A percentile compares a stretch with the other conserved stretches of the same genome.
Conservation (phyloP, 2,113 vertebrate genomes). For the Oncorhynchus clarkii region DNA sequence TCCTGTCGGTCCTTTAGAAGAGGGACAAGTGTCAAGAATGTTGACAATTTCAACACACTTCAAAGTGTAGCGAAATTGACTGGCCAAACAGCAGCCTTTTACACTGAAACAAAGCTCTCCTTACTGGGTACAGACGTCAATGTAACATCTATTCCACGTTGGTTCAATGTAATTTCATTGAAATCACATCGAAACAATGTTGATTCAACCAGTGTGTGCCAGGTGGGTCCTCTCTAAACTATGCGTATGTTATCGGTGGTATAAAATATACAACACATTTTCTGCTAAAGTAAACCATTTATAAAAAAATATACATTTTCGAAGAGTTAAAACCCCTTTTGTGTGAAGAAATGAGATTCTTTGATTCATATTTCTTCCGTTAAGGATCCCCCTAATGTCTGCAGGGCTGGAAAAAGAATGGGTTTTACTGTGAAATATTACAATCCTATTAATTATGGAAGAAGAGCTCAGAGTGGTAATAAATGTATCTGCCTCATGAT, state of each 20-base stretch:
- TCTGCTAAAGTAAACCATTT: not conserved
- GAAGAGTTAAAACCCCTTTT: not conserved
- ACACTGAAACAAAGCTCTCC: too few relatives aligned
- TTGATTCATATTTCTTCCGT: conserved; percentile 17
- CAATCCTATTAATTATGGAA: conserved; percentile 37
- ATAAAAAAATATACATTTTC: conserved; percentile 10
- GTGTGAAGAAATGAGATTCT: conserved; percentile 7
- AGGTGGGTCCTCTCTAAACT: not conserved
- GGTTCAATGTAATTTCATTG: too few relatives aligned
- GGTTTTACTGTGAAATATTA: conserved; percentile 41
- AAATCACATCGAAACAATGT: too few relatives aligned
- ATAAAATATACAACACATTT: not conserved
- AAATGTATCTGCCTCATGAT: conserved; percentile 35
- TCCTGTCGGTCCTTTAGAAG: not conserved
- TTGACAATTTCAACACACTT: too few relatives aligned
- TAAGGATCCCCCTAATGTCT: conserved; percentile 27
- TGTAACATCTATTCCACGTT: not conserved
- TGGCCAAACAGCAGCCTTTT: too few relatives aligned
- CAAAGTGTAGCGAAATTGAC: too few relatives aligned
- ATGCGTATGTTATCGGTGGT: not conserved
- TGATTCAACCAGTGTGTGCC: too few relatives aligned
- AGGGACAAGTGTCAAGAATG: too few relatives aligned
- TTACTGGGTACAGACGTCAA: too few relatives aligned
- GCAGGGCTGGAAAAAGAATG: conserved; percentile 34
- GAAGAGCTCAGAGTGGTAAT: conserved; percentile 37